Conservation (phyloP, 2,888 invertebrate genomes). For the Eristalis tenax region DNA sequence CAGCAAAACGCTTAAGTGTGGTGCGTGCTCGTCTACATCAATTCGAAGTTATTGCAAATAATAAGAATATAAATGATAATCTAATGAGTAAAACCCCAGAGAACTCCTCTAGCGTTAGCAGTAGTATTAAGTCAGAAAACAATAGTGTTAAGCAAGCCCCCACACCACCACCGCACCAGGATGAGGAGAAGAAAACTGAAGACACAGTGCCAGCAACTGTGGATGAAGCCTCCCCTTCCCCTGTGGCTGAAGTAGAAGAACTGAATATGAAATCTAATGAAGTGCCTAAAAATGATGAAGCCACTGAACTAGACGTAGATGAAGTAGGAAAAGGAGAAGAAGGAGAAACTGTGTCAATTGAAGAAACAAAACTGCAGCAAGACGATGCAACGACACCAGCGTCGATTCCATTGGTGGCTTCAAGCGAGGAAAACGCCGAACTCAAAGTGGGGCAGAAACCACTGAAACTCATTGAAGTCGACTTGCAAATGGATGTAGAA, state of each 20-base stretch:
- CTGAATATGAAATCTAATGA: conserved; percentile 52
- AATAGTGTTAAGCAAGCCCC: conserved; percentile 46
- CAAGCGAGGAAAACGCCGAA: conserved; percentile 2
- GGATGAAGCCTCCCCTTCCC: not conserved
- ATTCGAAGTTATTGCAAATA: conserved; percentile 76
- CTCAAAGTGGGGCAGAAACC: conserved; percentile 2
- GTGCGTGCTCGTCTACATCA: conserved; percentile 77
- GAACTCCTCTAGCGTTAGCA: conserved; percentile 58
- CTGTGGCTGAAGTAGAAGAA: conserved; percentile 33
- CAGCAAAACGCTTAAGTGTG: conserved; percentile 75
- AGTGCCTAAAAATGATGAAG: conserved; percentile 69
- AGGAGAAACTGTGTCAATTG: conserved; percentile 38
- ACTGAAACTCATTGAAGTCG: conserved; percentile 41
- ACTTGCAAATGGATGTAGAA: conserved; percentile 53
- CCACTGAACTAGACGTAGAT: conserved; percentile 20
- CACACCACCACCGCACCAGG: conserved; percentile 31
- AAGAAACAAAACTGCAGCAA: conserved; percentile 18
- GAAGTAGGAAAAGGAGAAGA: conserved; percentile 28
- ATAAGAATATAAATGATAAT: conserved; percentile 73
- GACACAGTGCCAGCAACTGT: conserved; percentile 22
- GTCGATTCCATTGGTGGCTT: not conserved
- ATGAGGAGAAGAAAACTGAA: conserved; percentile 31
- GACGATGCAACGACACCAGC: conserved; percentile 5
- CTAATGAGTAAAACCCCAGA: conserved; percentile 58
- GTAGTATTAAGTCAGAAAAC: conserved; percentile 67